These are phyloP conservation scores for Solea solea DNA, from an alignment of 2,113 vertebrate genomes.

Conservation along the genomic window DNA sequence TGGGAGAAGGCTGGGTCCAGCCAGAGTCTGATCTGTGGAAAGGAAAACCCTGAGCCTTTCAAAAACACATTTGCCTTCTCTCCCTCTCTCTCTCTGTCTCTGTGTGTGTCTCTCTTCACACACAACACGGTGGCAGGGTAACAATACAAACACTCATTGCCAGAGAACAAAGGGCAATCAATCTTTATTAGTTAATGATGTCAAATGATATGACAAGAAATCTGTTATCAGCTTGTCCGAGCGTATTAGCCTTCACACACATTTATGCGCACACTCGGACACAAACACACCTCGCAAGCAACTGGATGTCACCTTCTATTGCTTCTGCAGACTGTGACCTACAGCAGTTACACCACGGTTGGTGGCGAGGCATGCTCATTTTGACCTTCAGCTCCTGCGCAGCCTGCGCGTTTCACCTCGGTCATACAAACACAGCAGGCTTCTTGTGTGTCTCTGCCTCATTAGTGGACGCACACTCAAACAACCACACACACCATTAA, in stretches of 20 bases:
- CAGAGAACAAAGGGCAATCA: conserved; percentile 61
- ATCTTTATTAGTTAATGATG: conserved; percentile 70
- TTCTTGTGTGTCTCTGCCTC: neutral
- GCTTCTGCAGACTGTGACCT: conserved; percentile 47
- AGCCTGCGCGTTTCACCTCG: conserved; percentile 20
- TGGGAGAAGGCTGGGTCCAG: conserved; percentile 81
- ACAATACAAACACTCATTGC: conserved; percentile 46
- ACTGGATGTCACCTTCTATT: conserved; percentile 41
- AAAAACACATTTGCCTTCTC: neutral
- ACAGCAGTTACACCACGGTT: conserved; percentile 12
- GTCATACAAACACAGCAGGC: conserved; percentile 15
- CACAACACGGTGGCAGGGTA: conserved; percentile 14
- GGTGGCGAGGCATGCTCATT: conserved; percentile 19
- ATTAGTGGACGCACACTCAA: neutral
- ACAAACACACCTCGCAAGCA: conserved; percentile 26
- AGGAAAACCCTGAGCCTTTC: conserved; percentile 58
- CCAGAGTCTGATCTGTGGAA: conserved; percentile 76
- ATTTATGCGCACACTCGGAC: neutral
- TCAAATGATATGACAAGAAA: conserved; percentile 58
- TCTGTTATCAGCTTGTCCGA: conserved; percentile 63
- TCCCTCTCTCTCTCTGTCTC: neutral
- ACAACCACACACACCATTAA: neutral
- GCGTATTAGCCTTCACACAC: conserved; percentile 38
- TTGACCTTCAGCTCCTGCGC: conserved; percentile 43
- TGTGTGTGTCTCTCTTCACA: neutral